A percentile compares a stretch with the other conserved stretches of the same genome.
Conservation (phyloP, 2,113 vertebrate genomes). For the Pterocles burchelli region DNA sequence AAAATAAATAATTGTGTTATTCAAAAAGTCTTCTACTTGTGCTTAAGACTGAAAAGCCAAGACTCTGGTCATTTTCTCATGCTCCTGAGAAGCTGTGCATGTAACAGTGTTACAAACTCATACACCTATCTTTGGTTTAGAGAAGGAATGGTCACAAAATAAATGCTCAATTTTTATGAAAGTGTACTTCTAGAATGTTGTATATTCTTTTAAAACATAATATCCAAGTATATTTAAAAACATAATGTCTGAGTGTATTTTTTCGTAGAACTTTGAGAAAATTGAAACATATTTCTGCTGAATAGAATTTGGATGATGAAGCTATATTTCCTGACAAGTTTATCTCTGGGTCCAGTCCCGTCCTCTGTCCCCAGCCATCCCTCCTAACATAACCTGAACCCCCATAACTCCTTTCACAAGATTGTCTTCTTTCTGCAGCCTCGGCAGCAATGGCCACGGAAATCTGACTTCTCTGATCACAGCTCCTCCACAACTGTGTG, state of each 20-base stretch:
- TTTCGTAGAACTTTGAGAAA: neutral
- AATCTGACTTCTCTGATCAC: neutral
- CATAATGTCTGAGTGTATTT: neutral
- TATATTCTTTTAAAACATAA: neutral
- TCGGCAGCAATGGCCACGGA: neutral
- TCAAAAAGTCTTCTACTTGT: neutral
- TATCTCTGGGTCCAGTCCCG: neutral
- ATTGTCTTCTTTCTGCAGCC: neutral
- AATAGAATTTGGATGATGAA: neutral
- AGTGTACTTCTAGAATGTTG: neutral
- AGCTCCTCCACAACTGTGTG: neutral
- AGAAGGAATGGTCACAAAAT: neutral
- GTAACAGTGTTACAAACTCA: neutral
- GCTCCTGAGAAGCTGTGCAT: neutral
- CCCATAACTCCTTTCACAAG: neutral
- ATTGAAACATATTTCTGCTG: neutral
- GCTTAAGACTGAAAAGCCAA: neutral
- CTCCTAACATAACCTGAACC: neutral
- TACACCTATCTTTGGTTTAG: slow-evolving; percentile 10
- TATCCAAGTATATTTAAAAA: neutral
- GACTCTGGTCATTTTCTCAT: neutral
- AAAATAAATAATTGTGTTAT: neutral
- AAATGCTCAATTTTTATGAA: neutral
- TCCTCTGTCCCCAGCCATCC: neutral
- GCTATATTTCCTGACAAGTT: neutral